Conservation (phyloP, 2,888 invertebrate genomes). For the Netelia fuscicornis region DNA sequence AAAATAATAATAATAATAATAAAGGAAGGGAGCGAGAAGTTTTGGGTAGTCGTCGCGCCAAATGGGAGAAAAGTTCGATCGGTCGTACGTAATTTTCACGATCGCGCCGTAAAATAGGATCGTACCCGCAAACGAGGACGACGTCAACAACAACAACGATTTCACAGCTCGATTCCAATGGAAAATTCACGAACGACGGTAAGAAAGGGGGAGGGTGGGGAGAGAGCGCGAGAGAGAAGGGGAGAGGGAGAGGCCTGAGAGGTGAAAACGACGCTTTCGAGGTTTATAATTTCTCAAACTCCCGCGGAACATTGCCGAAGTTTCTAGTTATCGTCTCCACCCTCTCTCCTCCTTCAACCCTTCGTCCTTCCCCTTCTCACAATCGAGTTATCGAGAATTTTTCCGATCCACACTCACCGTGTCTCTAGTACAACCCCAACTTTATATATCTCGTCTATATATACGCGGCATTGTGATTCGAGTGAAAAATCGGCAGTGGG, state of each 20-base stretch:
- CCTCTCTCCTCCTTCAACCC: background rate
- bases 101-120: conserved; percentile 29
- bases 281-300: conserved; percentile 55
- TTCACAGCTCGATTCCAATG: conserved; percentile 15
- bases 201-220: background rate
- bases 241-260: background rate
- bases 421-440: conserved; percentile 10
- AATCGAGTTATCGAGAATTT: conserved; percentile 53
- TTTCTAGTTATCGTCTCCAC: conserved; percentile 45
- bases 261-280: conserved; percentile 21
- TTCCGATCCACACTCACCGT: conserved; percentile 25
- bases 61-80: conserved; percentile 9
- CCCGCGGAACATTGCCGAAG: conserved; percentile 34
- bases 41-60: background rate
- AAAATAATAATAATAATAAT: background rate
- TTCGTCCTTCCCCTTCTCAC: background rate
- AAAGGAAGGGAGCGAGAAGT: background rate
- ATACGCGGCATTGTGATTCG: background rate
- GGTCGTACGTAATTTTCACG: conserved; percentile 9
- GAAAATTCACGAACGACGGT: background rate
- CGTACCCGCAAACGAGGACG: conserved; percentile 17
- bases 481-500: too few relatives aligned
- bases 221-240: background rate
- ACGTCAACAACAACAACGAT: conserved; percentile 20
- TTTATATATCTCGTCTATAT: background rate